phyloP scores from a whole-genome alignment of 2,888 invertebrate species.

The Elegia similella region DNA sequence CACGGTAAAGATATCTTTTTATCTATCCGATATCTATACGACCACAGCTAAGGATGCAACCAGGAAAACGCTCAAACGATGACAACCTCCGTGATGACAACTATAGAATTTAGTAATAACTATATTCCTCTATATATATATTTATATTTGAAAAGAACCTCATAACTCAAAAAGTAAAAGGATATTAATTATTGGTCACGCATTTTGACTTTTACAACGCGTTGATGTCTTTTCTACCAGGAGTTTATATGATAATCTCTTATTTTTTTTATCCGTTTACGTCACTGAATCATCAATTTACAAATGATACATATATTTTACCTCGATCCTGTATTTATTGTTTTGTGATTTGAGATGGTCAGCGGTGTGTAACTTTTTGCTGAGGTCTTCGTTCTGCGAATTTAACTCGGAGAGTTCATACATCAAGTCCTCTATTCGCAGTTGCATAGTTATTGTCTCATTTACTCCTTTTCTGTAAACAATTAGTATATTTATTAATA shows the following conservation, averaged over 20 bases:
- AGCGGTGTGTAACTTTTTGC: slow-evolving; percentile 50
- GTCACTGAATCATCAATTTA: no score
- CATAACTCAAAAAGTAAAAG: slow-evolving; percentile 9
- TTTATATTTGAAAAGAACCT: no score
- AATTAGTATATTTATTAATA: no score
- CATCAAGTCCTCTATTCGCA: slow-evolving; percentile 53
- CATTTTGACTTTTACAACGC: not conserved
- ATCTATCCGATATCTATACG: no score
- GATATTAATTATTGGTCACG: no score
- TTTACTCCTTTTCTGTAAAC: slow-evolving; percentile 52
- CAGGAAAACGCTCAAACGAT: no score
- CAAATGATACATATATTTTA: slow-evolving; percentile 23
- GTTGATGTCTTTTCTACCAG: slow-evolving; percentile 1
- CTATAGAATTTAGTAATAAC: no score
- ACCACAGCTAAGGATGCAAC: no score
- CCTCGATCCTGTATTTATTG: slow-evolving; percentile 52
- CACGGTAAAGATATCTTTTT: no score
- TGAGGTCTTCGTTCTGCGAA: slow-evolving; percentile 55
- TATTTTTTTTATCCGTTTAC: not conserved
- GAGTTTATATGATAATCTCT: not conserved
- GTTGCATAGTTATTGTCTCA: slow-evolving; percentile 51
- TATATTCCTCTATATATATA: no score
- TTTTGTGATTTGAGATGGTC: slow-evolving; percentile 47
- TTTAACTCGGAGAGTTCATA: slow-evolving; percentile 53
- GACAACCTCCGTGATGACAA: no score